Conservation (phyloP, 2,888 invertebrate species). For the Polyommatus iphigenia region DNA sequence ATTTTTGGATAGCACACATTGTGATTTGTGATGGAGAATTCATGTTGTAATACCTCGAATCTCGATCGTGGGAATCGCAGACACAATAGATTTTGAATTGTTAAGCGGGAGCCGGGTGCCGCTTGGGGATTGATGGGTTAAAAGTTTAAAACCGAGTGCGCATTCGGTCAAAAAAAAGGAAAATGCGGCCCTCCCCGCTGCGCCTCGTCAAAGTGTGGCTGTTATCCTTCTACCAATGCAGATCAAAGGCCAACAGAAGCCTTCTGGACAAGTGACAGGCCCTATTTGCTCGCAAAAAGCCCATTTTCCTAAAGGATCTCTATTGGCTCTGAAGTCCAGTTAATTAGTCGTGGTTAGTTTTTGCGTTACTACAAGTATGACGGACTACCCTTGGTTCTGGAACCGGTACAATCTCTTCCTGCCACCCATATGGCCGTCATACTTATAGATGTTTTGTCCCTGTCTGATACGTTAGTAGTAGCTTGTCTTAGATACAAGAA, state of each 20-base stretch:
- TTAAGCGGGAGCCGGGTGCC: no score
- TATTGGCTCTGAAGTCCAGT: slow-evolving; percentile 52
- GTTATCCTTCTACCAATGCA: background rate
- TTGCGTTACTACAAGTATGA: slow-evolving; percentile 47
- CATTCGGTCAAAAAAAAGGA: slow-evolving; percentile 35
- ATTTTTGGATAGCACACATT: no score
- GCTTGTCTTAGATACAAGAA: no score
- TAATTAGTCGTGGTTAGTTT: slow-evolving; percentile 55
- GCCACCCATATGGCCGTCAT: slow-evolving; percentile 59
- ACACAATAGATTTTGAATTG: no score
- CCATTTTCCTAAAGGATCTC: slow-evolving; percentile 19
- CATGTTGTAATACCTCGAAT: no score
- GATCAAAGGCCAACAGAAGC: no score
- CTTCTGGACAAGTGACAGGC: background rate
- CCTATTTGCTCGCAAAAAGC: background rate
- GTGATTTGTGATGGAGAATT: no score
- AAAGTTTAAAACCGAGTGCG: background rate
- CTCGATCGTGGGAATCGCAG: no score
- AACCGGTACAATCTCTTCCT: slow-evolving; percentile 64
- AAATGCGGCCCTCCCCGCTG: background rate
- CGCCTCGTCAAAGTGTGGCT: background rate
- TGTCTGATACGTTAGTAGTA: background rate
- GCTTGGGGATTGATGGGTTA: no score
- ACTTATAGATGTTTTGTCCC: slow-evolving; percentile 15
- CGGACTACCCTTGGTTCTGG: slow-evolving; percentile 47